Base-by-base conservation (phyloP, 1,140 invertebrate genomes). In the Oryctes rhinoceros region DNA sequence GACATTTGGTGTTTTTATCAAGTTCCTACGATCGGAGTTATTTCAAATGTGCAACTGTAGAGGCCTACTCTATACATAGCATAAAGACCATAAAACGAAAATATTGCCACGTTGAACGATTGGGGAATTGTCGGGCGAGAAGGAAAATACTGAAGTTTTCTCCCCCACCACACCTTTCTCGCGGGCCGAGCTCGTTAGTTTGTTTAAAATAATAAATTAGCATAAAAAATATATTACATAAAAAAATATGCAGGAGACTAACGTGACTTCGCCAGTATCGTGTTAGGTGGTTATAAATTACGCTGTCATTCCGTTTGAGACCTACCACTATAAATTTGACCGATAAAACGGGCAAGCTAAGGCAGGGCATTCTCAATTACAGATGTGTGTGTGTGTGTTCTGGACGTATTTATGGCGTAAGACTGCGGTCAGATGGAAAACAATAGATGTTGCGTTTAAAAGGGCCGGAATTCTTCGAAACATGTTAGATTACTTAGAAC, bases 331-430 rank as follows among this genome's bases (percentile, higher is more conserved):
- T 80, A 80, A 80, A 80, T 80, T 80, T 74, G 67, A 20, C 67
- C 71, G 79, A 80, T 80, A 80, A 80, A 80, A 47, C 67, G 39
- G 24, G 24, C 24, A 30, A 30, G 37, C n/a, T 49, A 20, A 78
- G 30, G n/a, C 13, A 35, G 13, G 35, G 59, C 30, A 47, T 71
- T 89, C 4, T 84, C 84, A 80, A 59, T 59, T 44, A 44, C 39
- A 44, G 39, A 10, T 44, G 39, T 44, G 39, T 44, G 39, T 5
- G 18, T 59, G 15, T 59, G 53, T 18, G 15, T 18, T 59, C 13
- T 59, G 53, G 15, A 59, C 15, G 18, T 59, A 59, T 59, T 59
- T 59, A 59, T 44, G 39, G 39, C 9, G 24, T 10, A 44, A 44
- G 39, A 44, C 39, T 44, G 39, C 39, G 39, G 39, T 44, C 39